Evolutionary conservation across 1,140 invertebrate genomes (phyloP).

Genomic region (Bombyx mandarina): DNA sequence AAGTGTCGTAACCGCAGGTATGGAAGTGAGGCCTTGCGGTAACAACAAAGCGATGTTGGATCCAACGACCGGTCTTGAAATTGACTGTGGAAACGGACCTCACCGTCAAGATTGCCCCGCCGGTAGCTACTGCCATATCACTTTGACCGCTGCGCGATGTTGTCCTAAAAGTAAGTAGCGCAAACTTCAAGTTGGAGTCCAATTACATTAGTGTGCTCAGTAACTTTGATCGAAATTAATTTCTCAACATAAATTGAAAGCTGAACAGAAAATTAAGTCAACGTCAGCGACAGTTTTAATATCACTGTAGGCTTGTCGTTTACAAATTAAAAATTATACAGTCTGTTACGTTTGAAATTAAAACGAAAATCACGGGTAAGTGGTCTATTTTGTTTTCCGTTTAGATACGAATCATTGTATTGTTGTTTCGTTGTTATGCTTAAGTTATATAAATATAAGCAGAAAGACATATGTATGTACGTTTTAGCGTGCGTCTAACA

Average conservation of each 20-base stretch:
- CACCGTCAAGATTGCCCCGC: slow-evolving; percentile 84
- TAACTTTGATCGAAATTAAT: background rate
- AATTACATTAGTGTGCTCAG: background rate
- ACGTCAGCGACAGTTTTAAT: slow-evolving; percentile 3
- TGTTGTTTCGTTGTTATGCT: slow-evolving; percentile 9
- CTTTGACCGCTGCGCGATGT: slow-evolving; percentile 83
- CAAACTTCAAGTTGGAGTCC: slow-evolving; percentile 1
- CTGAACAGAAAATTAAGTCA: background rate
- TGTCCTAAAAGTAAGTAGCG: slow-evolving; percentile 81
- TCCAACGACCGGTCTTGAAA: slow-evolving; percentile 79
- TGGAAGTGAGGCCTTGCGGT: slow-evolving; percentile 89
- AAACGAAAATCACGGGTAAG: background rate
- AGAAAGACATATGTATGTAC: no score
- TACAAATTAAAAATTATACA: slow-evolving; percentile 6
- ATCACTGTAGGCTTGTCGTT: background rate
- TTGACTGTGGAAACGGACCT: slow-evolving; percentile 87
- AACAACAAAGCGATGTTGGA: slow-evolving; percentile 84
- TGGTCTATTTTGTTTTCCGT: background rate
- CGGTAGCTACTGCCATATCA: slow-evolving; percentile 88
- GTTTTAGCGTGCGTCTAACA: no score
- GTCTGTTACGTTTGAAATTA: slow-evolving; percentile 5
- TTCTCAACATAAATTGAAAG: background rate
- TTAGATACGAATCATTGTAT: background rate
- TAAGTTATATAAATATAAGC: no score
- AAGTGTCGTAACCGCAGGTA: slow-evolving; percentile 71